Percentiles rank a stretch among this genome's conserved stretches.
These are phyloP conservation scores for Dallia pectoralis DNA, from an alignment of 2,797 vertebrate species.

Conservation along the genomic window DNA sequence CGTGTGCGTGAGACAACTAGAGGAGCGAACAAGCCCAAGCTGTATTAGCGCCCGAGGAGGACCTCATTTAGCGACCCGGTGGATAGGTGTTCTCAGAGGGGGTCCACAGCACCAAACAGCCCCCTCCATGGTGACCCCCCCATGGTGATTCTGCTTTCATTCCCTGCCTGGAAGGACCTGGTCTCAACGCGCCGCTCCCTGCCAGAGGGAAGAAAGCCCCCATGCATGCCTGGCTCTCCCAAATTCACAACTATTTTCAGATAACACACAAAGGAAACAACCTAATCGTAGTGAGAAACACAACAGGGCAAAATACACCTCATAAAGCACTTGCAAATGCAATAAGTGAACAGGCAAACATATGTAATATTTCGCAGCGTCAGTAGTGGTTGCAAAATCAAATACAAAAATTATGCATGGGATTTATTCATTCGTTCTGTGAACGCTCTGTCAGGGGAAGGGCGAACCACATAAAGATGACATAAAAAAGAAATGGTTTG, in stretches of 20 bases:
- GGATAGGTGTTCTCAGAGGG: neutral
- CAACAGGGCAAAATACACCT: neutral
- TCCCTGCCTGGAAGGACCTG: slow-evolving; percentile 14
- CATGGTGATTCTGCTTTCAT: slow-evolving; percentile 11
- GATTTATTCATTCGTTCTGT: no score
- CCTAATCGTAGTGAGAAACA: slow-evolving; percentile 23
- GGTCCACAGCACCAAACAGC: neutral
- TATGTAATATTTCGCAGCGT: no score
- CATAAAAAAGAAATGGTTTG: no score
- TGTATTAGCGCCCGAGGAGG: neutral
- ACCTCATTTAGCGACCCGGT: neutral
- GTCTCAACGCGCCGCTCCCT: neutral
- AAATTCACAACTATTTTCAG: slow-evolving; percentile 16
- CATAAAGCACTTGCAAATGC: no score
- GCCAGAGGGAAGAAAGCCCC: neutral
- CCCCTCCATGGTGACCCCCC: neutral
- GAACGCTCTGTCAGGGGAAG: no score
- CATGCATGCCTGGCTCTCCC: neutral
- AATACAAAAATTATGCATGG: no score
- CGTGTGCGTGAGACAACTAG: neutral
- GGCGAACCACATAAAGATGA: no score
- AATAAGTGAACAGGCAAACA: no score
- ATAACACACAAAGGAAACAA: slow-evolving; percentile 24
- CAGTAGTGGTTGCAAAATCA: no score
- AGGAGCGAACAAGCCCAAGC: neutral